A percentile compares a stretch with the other conserved stretches of the same genome.
phyloP scores from a whole-genome alignment of 2,113 vertebrate genomes.

The Alaudala cheleensis region DNA sequence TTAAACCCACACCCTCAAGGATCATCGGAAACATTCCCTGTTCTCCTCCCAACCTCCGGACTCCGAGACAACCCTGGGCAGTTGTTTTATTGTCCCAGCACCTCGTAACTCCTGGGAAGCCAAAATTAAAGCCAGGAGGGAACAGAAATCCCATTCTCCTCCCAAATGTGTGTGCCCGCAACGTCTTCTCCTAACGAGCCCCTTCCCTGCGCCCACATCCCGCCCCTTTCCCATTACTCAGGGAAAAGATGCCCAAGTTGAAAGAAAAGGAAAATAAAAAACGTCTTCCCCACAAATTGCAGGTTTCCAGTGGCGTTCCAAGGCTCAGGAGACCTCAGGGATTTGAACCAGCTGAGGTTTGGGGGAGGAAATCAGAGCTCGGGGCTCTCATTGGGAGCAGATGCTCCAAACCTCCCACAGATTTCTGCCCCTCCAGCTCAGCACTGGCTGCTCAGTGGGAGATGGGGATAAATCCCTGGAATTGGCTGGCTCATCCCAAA shows the following conservation, averaged over 20 bases:
- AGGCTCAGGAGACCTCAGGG: neutral
- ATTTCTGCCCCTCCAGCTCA: neutral
- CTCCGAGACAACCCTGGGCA: neutral
- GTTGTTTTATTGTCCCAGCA: constrained; percentile 9
- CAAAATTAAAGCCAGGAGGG: neutral
- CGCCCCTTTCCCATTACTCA: neutral
- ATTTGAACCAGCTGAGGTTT: neutral
- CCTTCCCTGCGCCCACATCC: neutral
- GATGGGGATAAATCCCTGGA: neutral
- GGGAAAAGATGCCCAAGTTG: neutral
- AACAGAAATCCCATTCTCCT: constrained; percentile 5
- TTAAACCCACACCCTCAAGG: neutral
- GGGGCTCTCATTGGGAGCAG: neutral
- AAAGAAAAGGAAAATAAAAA: neutral
- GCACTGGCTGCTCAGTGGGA: neutral
- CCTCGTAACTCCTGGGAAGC: neutral
- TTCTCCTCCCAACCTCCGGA: neutral
- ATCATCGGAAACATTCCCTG: neutral
- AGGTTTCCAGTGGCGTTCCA: neutral
- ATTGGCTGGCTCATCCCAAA: neutral
- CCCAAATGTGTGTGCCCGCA: neutral
- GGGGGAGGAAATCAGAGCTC: neutral
- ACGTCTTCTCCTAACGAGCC: neutral
- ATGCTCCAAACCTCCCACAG: neutral
- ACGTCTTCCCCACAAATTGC: neutral